Conservation (phyloP, 2,888 invertebrate genomes). For the Leptura quadrifasciata region DNA sequence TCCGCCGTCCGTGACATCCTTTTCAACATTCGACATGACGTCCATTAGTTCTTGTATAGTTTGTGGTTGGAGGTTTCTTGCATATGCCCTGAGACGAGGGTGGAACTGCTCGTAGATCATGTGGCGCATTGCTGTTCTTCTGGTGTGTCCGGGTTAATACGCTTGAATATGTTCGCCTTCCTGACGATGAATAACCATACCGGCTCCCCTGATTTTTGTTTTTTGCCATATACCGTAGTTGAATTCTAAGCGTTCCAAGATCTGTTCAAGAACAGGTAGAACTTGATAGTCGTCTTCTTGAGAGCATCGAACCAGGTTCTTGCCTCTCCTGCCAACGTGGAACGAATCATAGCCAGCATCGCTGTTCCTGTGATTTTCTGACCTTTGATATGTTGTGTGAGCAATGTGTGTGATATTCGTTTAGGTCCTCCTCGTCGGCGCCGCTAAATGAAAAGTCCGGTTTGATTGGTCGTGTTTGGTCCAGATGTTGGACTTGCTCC, state of each 20-base stretch:
- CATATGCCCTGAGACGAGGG: not conserved
- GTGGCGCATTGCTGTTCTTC: not conserved
- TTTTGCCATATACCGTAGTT: not conserved
- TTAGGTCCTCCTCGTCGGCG: no score
- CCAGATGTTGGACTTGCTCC: no score
- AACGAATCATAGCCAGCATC: no score
- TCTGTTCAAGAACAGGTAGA: not conserved
- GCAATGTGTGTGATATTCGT: no score
- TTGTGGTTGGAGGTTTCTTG: not conserved
- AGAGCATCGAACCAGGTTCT: not conserved
- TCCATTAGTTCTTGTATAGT: not conserved
- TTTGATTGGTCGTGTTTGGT: no score
- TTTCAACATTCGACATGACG: not conserved
- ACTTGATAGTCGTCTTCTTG: not conserved
- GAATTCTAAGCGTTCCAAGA: not conserved
- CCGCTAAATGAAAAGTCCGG: no score
- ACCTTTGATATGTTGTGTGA: no score
- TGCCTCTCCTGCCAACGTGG: not conserved
- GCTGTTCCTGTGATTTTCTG: no score
- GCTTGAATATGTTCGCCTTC: not conserved
- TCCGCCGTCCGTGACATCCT: not conserved
- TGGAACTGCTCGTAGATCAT: not conserved
- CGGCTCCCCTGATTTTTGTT: not conserved
- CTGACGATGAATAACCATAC: not conserved
- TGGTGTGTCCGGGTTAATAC: not conserved